Base-by-base conservation (phyloP, 2,113 vertebrate genomes). In the Castor canadensis region DNA sequence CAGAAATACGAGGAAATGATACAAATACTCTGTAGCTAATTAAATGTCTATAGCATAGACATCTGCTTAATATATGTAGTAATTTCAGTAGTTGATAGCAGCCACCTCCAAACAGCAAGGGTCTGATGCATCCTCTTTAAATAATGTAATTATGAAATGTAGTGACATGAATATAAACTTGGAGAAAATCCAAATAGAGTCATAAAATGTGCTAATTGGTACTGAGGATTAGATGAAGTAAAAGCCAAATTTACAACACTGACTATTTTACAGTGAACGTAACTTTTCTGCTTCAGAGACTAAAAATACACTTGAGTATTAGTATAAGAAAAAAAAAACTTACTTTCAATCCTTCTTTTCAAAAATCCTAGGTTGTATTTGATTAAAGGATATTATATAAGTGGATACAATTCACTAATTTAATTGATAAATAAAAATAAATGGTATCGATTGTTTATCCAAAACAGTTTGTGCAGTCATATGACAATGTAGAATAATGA, bases 201-300 rank as follows among this genome's bases (percentile, higher is more conserved):
- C 96, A 98, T 98, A 98, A 98, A 98, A 67, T 97, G 93, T 97
- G 95, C 89, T 98, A 98, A 98, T 97, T 98, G 96, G 95, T 97
- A 94, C 58, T 97, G 94, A 98, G 91, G 97, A 96, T 94, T 97
- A 97, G 97, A 97, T 77, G 96, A 90, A 87, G 7, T 98, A 95
- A 98, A 98, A 97, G 87, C 67, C 45, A 97, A 92, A 97, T 97
- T 97, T 98, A 98, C 82, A 96, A 71, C 95, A 91, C 85, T 95
- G 92, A 62, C 92, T 94, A 75, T 97, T 98, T 98, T 96, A 96
- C 16, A 95, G 47, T 89, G 64, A 94, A 98, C 97, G 95, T 98
- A 98, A 96, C 69, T 98, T 97, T 96, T 93, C 88, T 96, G 26
- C 92, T 95, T 95, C 91, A 77, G 91, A 96, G 95, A 56, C 77